phyloP scores from a whole-genome alignment of 2,797 vertebrate species.

The Chromis chromis region DNA sequence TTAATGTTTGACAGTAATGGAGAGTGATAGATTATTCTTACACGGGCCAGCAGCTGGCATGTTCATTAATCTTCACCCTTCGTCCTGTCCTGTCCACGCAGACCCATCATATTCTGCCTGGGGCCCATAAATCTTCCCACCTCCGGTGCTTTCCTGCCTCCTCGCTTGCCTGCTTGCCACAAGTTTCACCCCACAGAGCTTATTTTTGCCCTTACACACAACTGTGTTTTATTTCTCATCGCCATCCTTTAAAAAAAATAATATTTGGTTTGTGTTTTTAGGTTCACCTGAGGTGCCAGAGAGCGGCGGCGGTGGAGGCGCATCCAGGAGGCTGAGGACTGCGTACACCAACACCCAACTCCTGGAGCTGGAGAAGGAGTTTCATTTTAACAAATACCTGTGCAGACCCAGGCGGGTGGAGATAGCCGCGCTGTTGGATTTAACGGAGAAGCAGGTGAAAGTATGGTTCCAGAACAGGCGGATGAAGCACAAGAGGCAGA shows the following conservation, averaged over 20 bases:
- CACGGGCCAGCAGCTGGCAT: conserved; percentile 94
- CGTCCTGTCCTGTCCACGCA: conserved; percentile 81
- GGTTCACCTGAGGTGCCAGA: conserved; percentile 74
- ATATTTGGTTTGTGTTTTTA: conserved; percentile 36
- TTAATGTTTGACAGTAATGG: conserved; percentile 97
- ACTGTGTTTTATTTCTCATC: conserved; percentile 30
- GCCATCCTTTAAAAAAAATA: background rate
- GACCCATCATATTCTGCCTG: conserved; percentile 82
- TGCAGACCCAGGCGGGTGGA: conserved; percentile 95
- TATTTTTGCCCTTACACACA: conserved; percentile 23
- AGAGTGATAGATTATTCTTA: conserved; percentile 96
- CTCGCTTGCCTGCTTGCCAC: conserved; percentile 60
- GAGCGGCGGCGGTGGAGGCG: conserved; percentile 75
- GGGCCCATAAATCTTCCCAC: conserved; percentile 81
- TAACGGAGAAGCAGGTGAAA: conserved; percentile 97
- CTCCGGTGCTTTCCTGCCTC: conserved; percentile 28
- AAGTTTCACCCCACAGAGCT: conserved; percentile 82
- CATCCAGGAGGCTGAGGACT: conserved; percentile 93
- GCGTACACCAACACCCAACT: conserved; percentile 98
- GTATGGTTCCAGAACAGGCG: conserved; percentile 98
- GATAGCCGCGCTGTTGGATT: conserved; percentile 93
- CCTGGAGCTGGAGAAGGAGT: conserved; percentile 98
- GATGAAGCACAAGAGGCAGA: conserved; percentile 98
- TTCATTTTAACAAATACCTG: conserved; percentile 98
- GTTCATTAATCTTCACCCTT: conserved; percentile 92